Evolutionary conservation across 2,888 invertebrate genomes (phyloP).

Genomic region (Mythimna impura): DNA sequence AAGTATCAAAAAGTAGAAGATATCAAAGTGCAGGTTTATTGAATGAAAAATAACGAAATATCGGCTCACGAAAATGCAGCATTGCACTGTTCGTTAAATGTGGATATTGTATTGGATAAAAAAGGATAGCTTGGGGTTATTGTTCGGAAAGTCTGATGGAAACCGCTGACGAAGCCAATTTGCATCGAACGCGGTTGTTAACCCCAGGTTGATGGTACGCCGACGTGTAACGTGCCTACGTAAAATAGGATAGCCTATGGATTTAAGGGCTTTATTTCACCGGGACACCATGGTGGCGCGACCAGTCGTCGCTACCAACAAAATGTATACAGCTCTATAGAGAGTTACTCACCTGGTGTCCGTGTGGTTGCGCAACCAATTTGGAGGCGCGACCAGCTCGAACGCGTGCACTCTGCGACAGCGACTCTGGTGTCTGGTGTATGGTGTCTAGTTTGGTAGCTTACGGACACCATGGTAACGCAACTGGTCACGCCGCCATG

Average conservation of each 20-base stretch:
- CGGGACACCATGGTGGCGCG: no score
- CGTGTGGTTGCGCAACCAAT: no score
- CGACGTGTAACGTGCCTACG: slow-evolving; percentile 37
- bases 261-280: background rate
- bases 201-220: slow-evolving; percentile 47
- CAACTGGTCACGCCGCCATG: no score
- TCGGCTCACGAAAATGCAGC: slow-evolving; percentile 28
- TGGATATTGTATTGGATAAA: slow-evolving; percentile 32
- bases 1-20: no score
- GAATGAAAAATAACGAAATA: slow-evolving; percentile 42
- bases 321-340: no score
- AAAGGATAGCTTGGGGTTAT: slow-evolving; percentile 33
- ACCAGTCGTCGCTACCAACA: no score
- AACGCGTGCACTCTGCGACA: no score
- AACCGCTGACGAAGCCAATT: slow-evolving; percentile 54
- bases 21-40: slow-evolving; percentile 32
- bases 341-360: no score
- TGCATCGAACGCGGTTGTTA: slow-evolving; percentile 51
- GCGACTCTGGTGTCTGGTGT: no score
- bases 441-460: no score
- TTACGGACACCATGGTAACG: no score
- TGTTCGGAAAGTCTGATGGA: slow-evolving; percentile 41
- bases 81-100: slow-evolving; percentile 45
- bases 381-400: no score
- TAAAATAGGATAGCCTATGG: slow-evolving; percentile 50